phyloP scores from a whole-genome alignment of 2,888 invertebrate species.

The Pyralis farinalis region DNA sequence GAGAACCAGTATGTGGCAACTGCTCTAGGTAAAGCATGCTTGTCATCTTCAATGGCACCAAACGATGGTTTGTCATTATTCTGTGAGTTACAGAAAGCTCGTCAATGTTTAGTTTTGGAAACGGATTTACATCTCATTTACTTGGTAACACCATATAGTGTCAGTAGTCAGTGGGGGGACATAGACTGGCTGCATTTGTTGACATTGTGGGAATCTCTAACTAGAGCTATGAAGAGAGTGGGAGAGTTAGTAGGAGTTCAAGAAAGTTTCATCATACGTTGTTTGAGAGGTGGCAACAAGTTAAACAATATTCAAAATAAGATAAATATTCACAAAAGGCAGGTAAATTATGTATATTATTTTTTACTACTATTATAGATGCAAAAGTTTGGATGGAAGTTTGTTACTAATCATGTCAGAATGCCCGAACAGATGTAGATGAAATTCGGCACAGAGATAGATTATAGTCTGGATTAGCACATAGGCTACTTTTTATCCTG shows the following conservation, averaged over 20 bases:
- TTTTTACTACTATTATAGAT: too few relatives aligned
- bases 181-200: conserved; percentile 91
- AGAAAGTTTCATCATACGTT: conserved; percentile 91
- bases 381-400: too few relatives aligned
- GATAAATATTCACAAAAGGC: conserved; percentile 85
- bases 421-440: too few relatives aligned
- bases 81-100: conserved; percentile 93
- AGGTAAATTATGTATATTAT: too few relatives aligned
- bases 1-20: conserved; percentile 86
- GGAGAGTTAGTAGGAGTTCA: conserved; percentile 94
- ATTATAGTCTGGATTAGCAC: too few relatives aligned
- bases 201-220: conserved; percentile 90
- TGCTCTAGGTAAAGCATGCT: conserved; percentile 94
- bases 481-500: too few relatives aligned
- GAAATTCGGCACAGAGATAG: too few relatives aligned
- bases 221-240: conserved; percentile 90
- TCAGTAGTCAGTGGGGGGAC: conserved; percentile 88
- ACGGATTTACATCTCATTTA: conserved; percentile 97
- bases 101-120: conserved; percentile 94
- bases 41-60: conserved; percentile 96
- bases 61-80: conserved; percentile 95
- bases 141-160: conserved; percentile 95
- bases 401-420: too few relatives aligned
- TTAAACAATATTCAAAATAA: conserved; percentile 75
- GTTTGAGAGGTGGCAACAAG: conserved; percentile 85